Evolutionary conservation across 2,888 invertebrate genomes (phyloP).

Genomic region (Isotomurus palustris): DNA sequence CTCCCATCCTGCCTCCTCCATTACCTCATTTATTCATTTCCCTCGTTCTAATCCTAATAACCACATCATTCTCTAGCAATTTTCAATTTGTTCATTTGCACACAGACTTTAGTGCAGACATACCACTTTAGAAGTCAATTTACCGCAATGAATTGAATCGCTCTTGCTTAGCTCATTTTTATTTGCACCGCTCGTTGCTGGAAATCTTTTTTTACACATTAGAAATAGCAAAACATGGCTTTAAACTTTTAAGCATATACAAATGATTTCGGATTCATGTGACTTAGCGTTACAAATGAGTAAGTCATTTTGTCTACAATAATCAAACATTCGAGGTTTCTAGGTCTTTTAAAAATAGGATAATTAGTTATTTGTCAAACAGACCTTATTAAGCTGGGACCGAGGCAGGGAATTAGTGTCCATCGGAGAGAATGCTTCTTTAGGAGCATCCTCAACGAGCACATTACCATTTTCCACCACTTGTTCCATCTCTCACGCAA

Average conservation of each 20-base stretch:
- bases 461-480: slow-evolving; percentile 41
- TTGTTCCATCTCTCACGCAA: slow-evolving; percentile 30
- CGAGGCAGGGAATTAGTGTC: slow-evolving; percentile 41
- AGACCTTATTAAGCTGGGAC: slow-evolving; percentile 10
- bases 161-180: no score
- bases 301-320: background rate
- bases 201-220: no score
- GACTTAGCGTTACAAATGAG: background rate
- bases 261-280: background rate
- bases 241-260: background rate
- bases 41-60: no score
- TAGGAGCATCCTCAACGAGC: slow-evolving; percentile 36
- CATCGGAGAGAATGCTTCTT: slow-evolving; percentile 38
- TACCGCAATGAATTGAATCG: no score
- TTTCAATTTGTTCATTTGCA: no score
- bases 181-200: no score
- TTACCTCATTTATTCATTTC: no score
- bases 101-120: no score
- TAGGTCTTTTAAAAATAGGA: background rate
- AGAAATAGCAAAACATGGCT: no score
- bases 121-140: no score
- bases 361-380: background rate
- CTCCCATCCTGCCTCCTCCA: no score
- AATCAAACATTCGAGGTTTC: background rate
- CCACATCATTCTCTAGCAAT: no score